Evolutionary conservation across 2,797 vertebrate genomes (phyloP).

Genomic region (Oreonectes daqikongensis): DNA sequence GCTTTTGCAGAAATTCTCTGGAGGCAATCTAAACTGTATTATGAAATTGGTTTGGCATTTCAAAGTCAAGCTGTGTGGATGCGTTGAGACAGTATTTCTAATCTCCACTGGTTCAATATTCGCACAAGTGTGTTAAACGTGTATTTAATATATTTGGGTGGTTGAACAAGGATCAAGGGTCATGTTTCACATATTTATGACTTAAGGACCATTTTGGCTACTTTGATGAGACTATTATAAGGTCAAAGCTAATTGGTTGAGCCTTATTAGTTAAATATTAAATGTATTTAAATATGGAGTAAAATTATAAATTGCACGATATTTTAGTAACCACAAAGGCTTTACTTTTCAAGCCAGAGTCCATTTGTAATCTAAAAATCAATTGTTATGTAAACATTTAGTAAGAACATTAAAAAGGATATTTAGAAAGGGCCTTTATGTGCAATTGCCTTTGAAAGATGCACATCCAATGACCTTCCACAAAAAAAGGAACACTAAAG

Average conservation of each 20-base stretch:
- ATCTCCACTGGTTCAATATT: constrained; percentile 32
- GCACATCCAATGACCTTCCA: too few species aligned
- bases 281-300: constrained; percentile 13
- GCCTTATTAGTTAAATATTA: constrained; percentile 29
- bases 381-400: too few species aligned
- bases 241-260: constrained; percentile 50
- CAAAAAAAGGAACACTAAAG: neutral
- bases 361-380: too few species aligned
- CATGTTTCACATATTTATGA: constrained; percentile 45
- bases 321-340: neutral
- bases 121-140: constrained; percentile 40
- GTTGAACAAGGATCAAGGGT: constrained; percentile 26
- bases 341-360: too few species aligned
- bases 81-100: constrained; percentile 26
- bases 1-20: neutral
- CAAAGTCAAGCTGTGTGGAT: constrained; percentile 5
- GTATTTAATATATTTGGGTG: constrained; percentile 43
- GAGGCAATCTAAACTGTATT: constrained; percentile 23
- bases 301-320: neutral
- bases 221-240: constrained; percentile 38
- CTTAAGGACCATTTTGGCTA: constrained; percentile 38
- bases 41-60: constrained; percentile 25
- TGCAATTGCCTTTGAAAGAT: too few species aligned
- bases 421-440: too few species aligned
- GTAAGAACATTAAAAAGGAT: too few species aligned